Conservation (phyloP, 2,797 vertebrate genomes). For the Hyperoplus immaculatus region DNA sequence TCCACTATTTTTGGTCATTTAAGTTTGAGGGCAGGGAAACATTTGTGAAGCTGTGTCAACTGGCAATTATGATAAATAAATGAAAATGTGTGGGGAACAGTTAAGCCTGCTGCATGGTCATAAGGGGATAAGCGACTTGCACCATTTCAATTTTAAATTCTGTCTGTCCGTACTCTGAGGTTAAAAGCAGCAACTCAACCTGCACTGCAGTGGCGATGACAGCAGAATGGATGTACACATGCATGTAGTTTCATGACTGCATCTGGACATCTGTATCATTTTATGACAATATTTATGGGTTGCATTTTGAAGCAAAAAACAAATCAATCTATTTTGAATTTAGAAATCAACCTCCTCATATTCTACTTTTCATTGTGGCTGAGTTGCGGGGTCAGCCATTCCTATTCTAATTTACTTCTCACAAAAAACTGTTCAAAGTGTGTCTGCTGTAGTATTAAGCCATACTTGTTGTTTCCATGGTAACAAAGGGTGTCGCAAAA, state of each 20-base stretch:
- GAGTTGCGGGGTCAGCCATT: neutral
- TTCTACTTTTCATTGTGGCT: neutral
- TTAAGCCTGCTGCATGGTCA: neutral
- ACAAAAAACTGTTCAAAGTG: neutral
- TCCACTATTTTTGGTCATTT: neutral
- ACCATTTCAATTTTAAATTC: conserved; percentile 24
- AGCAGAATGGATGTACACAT: neutral
- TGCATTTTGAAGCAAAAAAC: neutral
- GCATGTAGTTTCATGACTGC: neutral
- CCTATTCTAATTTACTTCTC: neutral
- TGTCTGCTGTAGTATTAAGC: neutral
- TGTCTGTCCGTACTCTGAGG: conserved; percentile 31
- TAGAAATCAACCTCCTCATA: neutral
- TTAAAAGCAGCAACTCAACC: conserved; percentile 15
- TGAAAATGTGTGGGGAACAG: neutral
- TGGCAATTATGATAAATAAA: conserved; percentile 23
- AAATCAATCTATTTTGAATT: neutral
- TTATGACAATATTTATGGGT: neutral
- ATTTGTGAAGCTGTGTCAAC: conserved; percentile 12
- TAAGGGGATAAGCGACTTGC: neutral
- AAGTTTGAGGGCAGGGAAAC: neutral
- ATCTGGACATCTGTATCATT: neutral
- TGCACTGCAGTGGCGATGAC: neutral
- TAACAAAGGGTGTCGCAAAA: neutral
- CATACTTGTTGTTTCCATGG: neutral